phyloP scores from a whole-genome alignment of 2,888 invertebrate genomes.

The Temnothorax unifasciatus region DNA sequence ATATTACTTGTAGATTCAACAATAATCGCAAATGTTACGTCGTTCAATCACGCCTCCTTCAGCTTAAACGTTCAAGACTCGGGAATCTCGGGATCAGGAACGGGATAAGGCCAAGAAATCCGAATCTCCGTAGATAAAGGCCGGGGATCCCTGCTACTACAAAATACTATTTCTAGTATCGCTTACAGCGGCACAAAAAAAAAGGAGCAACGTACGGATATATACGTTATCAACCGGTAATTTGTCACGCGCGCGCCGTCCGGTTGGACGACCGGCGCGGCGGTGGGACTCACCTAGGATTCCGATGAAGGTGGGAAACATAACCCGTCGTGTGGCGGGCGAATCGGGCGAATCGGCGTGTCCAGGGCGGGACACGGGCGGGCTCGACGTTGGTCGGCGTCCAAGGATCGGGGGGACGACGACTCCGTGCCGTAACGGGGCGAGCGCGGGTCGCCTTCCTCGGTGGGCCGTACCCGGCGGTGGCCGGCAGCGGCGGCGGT shows the following conservation, averaged over 20 bases:
- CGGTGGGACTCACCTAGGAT: slow-evolving; percentile 89
- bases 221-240: too few relatives aligned
- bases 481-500: slow-evolving; percentile 1
- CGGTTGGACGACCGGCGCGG: neutral
- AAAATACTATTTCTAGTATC: too few relatives aligned
- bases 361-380: slow-evolving; percentile 67
- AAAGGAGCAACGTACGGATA: too few relatives aligned
- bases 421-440: neutral
- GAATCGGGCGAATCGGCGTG: slow-evolving; percentile 73
- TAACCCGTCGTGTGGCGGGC: slow-evolving; percentile 87
- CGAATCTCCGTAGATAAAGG: too few relatives aligned
- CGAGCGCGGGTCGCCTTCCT: slow-evolving; percentile 42
- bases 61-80: neutral
- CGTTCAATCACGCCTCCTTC: neutral
- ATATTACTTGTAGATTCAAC: neutral
- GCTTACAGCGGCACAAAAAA: too few relatives aligned
- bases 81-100: neutral
- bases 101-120: neutral
- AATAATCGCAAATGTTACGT: neutral
- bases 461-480: slow-evolving; percentile 40
- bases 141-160: too few relatives aligned
- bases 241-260: neutral
- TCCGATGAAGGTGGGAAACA: slow-evolving; percentile 91
- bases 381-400: slow-evolving; percentile 58
- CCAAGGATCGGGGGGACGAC: neutral